Percentiles rank a stretch among this genome's conserved stretches.
phyloP scores from a whole-genome alignment of 2,888 invertebrate species.

The Trachelus stipa region DNA sequence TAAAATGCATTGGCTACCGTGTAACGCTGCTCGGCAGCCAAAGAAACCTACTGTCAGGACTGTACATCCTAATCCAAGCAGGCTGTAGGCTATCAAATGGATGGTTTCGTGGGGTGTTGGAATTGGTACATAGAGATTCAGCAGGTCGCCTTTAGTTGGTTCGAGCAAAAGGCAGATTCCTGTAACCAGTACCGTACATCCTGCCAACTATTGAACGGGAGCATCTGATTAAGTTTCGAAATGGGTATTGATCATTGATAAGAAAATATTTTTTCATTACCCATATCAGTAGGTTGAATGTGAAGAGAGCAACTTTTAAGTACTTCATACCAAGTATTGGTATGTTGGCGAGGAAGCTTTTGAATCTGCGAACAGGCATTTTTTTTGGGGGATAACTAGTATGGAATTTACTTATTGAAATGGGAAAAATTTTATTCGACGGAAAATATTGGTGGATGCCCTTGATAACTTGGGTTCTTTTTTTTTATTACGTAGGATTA shows the following conservation, averaged over 20 bases:
- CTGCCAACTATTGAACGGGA: conserved; percentile 66
- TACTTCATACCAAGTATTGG: conserved; percentile 53
- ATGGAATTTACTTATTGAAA: not conserved
- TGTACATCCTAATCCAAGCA: conserved; percentile 69
- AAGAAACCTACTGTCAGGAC: conserved; percentile 70
- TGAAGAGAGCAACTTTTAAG: conserved; percentile 57
- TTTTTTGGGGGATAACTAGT: not conserved
- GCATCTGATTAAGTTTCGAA: conserved; percentile 4
- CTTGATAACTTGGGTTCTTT: not conserved
- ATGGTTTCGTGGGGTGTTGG: conserved; percentile 65
- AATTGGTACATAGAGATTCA: conserved; percentile 67
- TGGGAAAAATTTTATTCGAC: not conserved
- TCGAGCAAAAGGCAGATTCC: conserved; percentile 70
- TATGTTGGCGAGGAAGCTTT: not conserved
- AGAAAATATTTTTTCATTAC: conserved; percentile 41
- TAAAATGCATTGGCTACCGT: conserved; percentile 66
- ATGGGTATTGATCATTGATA: not conserved
- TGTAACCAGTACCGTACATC: conserved; percentile 69
- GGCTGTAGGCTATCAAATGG: conserved; percentile 67
- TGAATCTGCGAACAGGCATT: not conserved
- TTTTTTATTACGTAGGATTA: not conserved
- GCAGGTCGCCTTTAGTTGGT: conserved; percentile 67
- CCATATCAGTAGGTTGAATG: conserved; percentile 61
- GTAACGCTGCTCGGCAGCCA: conserved; percentile 71
- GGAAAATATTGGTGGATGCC: not conserved